phyloP scores from a whole-genome alignment of 2,113 vertebrate species.

The Arenaria interpres region DNA sequence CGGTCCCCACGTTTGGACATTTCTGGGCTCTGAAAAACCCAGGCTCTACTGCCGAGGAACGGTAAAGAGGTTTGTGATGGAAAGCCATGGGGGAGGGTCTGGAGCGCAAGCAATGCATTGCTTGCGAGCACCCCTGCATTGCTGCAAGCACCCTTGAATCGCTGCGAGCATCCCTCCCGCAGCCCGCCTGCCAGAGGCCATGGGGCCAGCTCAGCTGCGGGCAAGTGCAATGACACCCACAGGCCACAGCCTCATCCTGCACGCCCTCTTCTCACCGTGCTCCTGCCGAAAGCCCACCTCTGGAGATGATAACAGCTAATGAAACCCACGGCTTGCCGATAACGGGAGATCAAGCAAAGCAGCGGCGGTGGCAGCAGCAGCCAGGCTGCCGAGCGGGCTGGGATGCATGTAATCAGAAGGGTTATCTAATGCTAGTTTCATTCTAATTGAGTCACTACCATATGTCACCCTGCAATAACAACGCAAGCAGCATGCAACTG shows the following conservation, averaged over 20 bases:
- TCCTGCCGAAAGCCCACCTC: neutral
- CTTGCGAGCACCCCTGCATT: neutral
- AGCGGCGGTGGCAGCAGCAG: constrained; percentile 12
- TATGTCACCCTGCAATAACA: constrained; percentile 86
- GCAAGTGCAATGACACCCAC: rapidly evolving
- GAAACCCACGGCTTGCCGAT: neutral
- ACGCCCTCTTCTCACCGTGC: neutral
- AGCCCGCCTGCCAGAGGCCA: neutral
- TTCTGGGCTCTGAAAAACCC: neutral
- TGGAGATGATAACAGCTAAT: neutral
- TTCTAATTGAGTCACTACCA: constrained; percentile 85
- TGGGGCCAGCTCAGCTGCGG: neutral
- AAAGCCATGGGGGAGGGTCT: neutral
- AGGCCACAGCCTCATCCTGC: rapidly evolving
- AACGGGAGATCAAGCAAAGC: neutral
- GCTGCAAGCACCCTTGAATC: neutral
- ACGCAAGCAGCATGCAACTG: constrained; percentile 82
- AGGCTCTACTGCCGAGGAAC: rapidly evolving
- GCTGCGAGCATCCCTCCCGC: neutral
- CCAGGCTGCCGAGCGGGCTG: constrained; percentile 66
- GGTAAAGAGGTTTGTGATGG: neutral
- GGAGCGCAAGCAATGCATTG: rapidly evolving
- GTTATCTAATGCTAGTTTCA: constrained; percentile 85
- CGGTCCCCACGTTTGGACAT: rapidly evolving
- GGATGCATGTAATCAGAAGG: constrained; percentile 79